Evolutionary conservation across 2,113 vertebrate genomes (phyloP).

Genomic region (Chloroceryle aenea): DNA sequence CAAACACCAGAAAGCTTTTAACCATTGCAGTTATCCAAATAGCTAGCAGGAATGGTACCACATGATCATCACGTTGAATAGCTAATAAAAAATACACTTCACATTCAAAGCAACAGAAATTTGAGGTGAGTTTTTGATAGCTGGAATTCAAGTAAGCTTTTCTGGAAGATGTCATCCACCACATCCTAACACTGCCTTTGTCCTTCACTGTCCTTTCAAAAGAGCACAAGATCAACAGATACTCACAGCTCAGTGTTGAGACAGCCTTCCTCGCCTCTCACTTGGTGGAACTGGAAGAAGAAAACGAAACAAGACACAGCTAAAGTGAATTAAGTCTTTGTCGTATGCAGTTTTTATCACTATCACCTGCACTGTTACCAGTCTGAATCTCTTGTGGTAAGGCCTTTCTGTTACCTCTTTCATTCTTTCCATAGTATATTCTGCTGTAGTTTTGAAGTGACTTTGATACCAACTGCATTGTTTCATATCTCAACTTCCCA

Average conservation of each 20-base stretch:
- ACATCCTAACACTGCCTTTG: not conserved
- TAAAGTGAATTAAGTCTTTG: not conserved
- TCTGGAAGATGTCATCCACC: not conserved
- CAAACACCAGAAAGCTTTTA: not conserved
- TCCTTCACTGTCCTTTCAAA: not conserved
- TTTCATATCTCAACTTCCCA: not conserved
- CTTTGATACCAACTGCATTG: not conserved
- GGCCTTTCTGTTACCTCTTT: not conserved
- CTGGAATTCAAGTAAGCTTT: not conserved
- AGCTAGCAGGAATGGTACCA: not conserved
- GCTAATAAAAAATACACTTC: not conserved
- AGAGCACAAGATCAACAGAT: not conserved
- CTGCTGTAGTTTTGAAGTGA: not conserved
- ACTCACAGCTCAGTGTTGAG: conserved; percentile 76
- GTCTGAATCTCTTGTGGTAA: not conserved
- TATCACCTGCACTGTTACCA: not conserved
- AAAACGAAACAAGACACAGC: not conserved
- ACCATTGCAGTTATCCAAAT: not conserved
- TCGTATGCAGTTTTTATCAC: not conserved
- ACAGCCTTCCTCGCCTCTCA: conserved; percentile 74
- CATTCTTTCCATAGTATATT: not conserved
- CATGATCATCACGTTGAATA: not conserved
- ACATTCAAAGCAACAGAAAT: not conserved
- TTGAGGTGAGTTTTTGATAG: not conserved
- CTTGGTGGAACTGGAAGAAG: conserved; percentile 64